A percentile compares a stretch with the other conserved stretches of the same genome.
Evolutionary conservation across 2,888 invertebrate genomes (phyloP).

Genomic region (Brachyptera risi): DNA sequence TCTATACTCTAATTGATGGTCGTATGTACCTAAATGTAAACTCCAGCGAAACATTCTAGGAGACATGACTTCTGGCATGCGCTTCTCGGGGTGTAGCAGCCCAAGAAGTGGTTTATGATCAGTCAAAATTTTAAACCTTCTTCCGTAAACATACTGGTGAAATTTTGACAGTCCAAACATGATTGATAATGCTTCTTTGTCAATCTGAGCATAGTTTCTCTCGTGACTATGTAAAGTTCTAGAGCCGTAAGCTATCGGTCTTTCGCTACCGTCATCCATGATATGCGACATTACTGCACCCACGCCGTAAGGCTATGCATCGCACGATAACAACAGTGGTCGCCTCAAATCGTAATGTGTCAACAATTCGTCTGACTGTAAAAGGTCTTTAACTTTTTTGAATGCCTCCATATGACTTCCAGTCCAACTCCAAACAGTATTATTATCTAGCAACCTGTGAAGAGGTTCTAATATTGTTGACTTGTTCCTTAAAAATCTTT

Average conservation of each 20-base stretch:
- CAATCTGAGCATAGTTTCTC: constrained; percentile 37
- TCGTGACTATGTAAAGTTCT: constrained; percentile 37
- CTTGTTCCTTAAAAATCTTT: too few species aligned
- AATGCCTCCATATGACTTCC: too few species aligned
- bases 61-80: constrained; percentile 23
- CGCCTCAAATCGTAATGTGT: too few species aligned
- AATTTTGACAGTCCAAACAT: constrained; percentile 42
- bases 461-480: too few species aligned
- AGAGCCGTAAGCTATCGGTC: constrained; percentile 39
- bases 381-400: constrained; percentile 36
- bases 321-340: too few species aligned
- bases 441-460: too few species aligned
- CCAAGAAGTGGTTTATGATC: constrained; percentile 31
- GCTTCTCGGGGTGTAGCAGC: constrained; percentile 25
- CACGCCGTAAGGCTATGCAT: constrained; percentile 36
- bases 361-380: too few species aligned
- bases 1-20: constrained; percentile 21
- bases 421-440: too few species aligned
- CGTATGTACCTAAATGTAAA: constrained; percentile 23
- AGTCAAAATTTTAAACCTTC: constrained; percentile 15
- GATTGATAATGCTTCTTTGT: constrained; percentile 39
- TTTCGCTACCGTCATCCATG: constrained; percentile 23
- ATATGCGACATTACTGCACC: constrained; percentile 38
- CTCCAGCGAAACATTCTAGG: constrained; percentile 23
- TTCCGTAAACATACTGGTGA: constrained; percentile 38